Conservation (phyloP, 2,888 invertebrate genomes). For the Microctonus brassicae region DNA sequence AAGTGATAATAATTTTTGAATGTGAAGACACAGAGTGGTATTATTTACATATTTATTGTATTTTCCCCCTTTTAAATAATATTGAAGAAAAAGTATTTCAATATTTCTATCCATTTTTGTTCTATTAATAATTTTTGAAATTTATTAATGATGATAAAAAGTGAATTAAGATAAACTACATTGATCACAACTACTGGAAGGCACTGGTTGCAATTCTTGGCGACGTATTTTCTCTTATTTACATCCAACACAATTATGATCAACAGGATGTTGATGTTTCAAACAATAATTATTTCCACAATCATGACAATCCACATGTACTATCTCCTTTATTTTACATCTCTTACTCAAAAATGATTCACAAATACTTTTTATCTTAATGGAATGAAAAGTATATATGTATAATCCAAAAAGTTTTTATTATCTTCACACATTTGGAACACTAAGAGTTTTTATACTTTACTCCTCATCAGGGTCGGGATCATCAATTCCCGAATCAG, state of each 20-base stretch:
- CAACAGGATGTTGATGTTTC: constrained; percentile 85
- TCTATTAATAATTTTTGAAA: not conserved
- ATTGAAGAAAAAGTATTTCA: no score
- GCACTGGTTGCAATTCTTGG: constrained; percentile 57
- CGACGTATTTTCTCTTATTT: constrained; percentile 68
- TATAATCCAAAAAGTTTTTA: no score
- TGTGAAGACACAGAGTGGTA: constrained; percentile 31
- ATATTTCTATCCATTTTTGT: constrained; percentile 10
- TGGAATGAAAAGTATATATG: no score
- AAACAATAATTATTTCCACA: constrained; percentile 90
- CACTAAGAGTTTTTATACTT: no score
- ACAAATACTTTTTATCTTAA: constrained; percentile 90
- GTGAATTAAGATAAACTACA: constrained; percentile 69
- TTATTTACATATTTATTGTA: no score
- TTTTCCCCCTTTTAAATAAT: no score
- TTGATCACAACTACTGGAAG: constrained; percentile 63
- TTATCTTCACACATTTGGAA: no score
- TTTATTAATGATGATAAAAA: not conserved
- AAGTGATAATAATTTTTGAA: constrained; percentile 8
- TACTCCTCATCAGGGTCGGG: no score
- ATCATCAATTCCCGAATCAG: no score
- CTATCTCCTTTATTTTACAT: constrained; percentile 91
- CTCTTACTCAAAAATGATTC: constrained; percentile 86
- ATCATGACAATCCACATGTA: constrained; percentile 83
- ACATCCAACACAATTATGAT: constrained; percentile 81